phyloP scores from a whole-genome alignment of 2,888 invertebrate genomes.

The Drosophila mimetica region DNA sequence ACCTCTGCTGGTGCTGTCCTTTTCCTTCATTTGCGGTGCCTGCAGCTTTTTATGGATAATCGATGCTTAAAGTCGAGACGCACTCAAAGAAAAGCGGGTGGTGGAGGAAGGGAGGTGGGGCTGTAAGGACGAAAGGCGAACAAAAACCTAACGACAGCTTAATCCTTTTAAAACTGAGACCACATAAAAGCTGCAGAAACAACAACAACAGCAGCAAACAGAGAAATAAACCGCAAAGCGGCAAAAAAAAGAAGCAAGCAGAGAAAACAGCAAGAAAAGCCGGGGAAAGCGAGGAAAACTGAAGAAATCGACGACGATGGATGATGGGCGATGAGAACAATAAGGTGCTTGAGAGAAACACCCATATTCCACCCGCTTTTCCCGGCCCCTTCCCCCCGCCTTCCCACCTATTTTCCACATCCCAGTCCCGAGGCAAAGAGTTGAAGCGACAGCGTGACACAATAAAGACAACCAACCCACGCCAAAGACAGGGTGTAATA shows the following conservation, averaged over 20 bases:
- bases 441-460: conserved; percentile 70
- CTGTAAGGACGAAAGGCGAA: not conserved
- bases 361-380: not conserved
- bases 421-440: conserved; percentile 46
- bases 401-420: not conserved
- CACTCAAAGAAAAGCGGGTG: conserved; percentile 33
- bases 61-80: conserved; percentile 60
- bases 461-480: conserved; percentile 66
- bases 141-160: conserved; percentile 74
- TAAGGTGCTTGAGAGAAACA: conserved; percentile 60
- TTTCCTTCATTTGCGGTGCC: conserved; percentile 28
- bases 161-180: conserved; percentile 79
- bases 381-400: not conserved
- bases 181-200: conserved; percentile 69
- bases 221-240: conserved; percentile 48
- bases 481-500: conserved; percentile 67
- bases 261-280: conserved; percentile 26
- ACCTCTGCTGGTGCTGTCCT: not conserved
- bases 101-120: not conserved
- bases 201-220: conserved; percentile 35
- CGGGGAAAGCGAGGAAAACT: conserved; percentile 27
- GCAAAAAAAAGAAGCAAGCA: conserved; percentile 19
- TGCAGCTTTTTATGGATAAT: conserved; percentile 59
- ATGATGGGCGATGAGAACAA: conserved; percentile 58
- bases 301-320: conserved; percentile 49